phyloP scores from a whole-genome alignment of 2,888 invertebrate genomes.

The Platyscelio sp. region DNA sequence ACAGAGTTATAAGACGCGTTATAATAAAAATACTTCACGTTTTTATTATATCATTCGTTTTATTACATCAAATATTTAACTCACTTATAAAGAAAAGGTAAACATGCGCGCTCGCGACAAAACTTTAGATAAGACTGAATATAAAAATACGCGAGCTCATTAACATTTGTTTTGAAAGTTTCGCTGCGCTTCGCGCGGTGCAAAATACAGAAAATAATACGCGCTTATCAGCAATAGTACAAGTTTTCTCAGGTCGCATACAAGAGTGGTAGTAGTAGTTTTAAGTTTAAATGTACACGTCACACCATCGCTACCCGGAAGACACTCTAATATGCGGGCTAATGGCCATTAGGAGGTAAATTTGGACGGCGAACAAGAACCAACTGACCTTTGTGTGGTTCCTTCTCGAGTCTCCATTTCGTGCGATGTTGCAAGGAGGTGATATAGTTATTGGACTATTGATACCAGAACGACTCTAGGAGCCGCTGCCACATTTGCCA shows the following conservation, averaged over 20 bases:
- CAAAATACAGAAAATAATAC: not conserved
- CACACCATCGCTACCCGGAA: not conserved
- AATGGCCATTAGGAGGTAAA: constrained; percentile 5
- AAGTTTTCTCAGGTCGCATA: not conserved
- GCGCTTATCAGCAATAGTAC: not conserved
- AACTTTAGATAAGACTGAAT: too few relatives aligned
- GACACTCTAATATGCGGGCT: not conserved
- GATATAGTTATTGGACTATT: constrained; percentile 69
- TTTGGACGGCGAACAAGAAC: not conserved
- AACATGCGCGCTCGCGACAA: too few relatives aligned
- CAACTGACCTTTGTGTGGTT: not conserved
- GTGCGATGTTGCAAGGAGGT: constrained; percentile 61
- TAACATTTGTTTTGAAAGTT: too few relatives aligned
- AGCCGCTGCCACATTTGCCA: constrained; percentile 59
- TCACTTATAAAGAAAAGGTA: too few relatives aligned
- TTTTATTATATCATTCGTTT: too few relatives aligned
- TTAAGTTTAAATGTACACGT: not conserved
- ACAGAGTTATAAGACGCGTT: too few relatives aligned
- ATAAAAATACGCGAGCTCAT: too few relatives aligned
- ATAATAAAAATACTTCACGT: too few relatives aligned
- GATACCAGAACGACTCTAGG: constrained; percentile 61
- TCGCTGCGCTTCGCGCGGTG: too few relatives aligned
- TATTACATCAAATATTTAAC: too few relatives aligned
- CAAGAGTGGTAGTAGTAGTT: not conserved
- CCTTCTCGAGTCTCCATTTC: constrained; percentile 51